These are phyloP conservation scores for Dicrurus megarhynchus DNA, from an alignment of 2,113 vertebrate species.

Conservation along the genomic window DNA sequence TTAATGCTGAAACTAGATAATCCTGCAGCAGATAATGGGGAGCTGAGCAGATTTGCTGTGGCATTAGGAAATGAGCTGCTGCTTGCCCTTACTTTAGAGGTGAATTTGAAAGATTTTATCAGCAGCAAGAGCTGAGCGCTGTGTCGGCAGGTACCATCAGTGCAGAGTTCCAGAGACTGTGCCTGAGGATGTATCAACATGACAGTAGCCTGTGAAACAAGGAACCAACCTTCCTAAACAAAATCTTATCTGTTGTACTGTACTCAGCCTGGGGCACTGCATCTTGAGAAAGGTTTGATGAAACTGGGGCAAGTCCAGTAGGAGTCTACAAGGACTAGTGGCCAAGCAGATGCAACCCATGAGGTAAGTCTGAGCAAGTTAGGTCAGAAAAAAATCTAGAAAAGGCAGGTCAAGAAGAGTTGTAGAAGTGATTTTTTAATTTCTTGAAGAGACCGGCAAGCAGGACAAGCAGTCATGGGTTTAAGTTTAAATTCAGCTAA, in stretches of 20 bases:
- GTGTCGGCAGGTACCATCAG: background rate
- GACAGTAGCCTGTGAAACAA: background rate
- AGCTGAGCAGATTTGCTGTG: constrained; percentile 39
- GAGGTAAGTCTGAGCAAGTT: background rate
- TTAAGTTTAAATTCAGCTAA: background rate
- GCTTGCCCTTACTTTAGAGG: constrained; percentile 29
- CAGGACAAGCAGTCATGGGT: background rate
- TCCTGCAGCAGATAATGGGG: constrained; percentile 21
- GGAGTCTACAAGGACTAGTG: background rate
- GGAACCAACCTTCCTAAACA: background rate
- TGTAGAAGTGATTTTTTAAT: background rate
- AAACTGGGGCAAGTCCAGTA: background rate
- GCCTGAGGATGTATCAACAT: background rate
- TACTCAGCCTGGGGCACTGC: background rate
- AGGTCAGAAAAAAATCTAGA: background rate
- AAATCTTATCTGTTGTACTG: background rate
- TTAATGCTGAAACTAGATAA: constrained; percentile 35
- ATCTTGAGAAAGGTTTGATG: background rate
- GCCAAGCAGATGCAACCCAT: background rate
- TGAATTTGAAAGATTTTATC: constrained; percentile 31
- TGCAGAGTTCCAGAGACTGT: background rate
- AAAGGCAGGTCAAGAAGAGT: background rate
- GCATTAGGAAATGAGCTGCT: constrained; percentile 38
- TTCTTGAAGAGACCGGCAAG: background rate
- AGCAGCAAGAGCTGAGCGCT: background rate